Conservation (phyloP, 2,797 vertebrate genomes). For the Hapalemur alaotrensis region DNA sequence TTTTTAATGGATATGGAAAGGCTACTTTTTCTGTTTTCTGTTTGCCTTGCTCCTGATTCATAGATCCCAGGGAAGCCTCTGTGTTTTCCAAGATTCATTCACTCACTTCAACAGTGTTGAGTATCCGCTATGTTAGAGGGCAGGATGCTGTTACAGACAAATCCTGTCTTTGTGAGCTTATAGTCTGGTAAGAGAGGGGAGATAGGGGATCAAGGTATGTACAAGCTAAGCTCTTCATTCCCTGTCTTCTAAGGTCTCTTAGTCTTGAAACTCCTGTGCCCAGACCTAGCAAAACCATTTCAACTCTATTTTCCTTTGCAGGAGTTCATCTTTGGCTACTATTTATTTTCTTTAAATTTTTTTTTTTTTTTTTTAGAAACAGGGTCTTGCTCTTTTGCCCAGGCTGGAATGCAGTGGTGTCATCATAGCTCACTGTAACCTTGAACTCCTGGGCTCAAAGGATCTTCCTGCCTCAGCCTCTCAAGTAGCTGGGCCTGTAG, state of each 20-base stretch:
- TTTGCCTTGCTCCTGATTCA: not conserved
- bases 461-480: no score
- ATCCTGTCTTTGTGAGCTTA: not conserved
- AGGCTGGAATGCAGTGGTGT: no score
- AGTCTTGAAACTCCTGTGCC: not conserved
- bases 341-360: not conserved
- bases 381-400: no score
- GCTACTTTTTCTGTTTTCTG: not conserved
- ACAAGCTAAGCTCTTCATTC: not conserved
- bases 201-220: no score
- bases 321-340: not conserved
- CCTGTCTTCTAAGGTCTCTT: not conserved
- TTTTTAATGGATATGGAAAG: not conserved
- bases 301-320: not conserved
- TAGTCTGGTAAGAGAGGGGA: not conserved
- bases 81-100: not conserved
- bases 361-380: no score
- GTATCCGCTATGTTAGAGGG: not conserved
- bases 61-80: not conserved
- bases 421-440: no score
- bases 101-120: not conserved
- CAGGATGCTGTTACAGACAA: not conserved
- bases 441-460: no score
- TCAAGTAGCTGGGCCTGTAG: no score
- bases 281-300: not conserved